These are phyloP conservation scores for Platycnemis pennipes DNA, from an alignment of 2,888 invertebrate genomes.

Conservation along the genomic window DNA sequence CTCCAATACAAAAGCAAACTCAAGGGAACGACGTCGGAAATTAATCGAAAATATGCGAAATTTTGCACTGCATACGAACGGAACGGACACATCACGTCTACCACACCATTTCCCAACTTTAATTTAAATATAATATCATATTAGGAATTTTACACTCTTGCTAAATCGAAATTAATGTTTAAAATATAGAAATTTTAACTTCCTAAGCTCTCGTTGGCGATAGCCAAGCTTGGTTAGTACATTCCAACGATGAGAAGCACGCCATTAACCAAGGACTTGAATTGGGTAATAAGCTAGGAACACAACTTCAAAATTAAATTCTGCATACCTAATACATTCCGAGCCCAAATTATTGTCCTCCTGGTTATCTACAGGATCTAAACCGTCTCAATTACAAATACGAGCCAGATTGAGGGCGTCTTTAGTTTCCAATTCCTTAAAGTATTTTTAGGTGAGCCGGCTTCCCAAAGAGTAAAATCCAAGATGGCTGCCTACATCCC, in stretches of 20 bases:
- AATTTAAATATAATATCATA: background rate
- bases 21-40: background rate
- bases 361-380: conserved; percentile 59
- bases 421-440: conserved; percentile 64
- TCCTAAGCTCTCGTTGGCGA: background rate
- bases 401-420: conserved; percentile 66
- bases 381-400: conserved; percentile 66
- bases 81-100: conserved; percentile 54
- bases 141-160: background rate
- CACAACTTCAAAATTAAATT: conserved; percentile 75
- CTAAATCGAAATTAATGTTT: conserved; percentile 15
- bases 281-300: conserved; percentile 70
- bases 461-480: conserved; percentile 88
- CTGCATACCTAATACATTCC: conserved; percentile 88
- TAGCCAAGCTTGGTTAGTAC: conserved; percentile 24
- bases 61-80: conserved; percentile 22
- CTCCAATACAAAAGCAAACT: background rate
- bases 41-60: background rate
- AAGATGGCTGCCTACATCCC: conserved; percentile 90
- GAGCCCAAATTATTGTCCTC: conserved; percentile 74
- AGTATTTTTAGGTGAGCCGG: conserved; percentile 85
- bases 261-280: conserved; percentile 82
- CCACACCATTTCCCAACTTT: conserved; percentile 44
- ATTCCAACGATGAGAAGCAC: conserved; percentile 78
- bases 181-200: background rate